A percentile compares a stretch with the other conserved stretches of the same genome.
phyloP scores from a whole-genome alignment of 2,113 vertebrate species.

The Daphoenositta chrysoptera region DNA sequence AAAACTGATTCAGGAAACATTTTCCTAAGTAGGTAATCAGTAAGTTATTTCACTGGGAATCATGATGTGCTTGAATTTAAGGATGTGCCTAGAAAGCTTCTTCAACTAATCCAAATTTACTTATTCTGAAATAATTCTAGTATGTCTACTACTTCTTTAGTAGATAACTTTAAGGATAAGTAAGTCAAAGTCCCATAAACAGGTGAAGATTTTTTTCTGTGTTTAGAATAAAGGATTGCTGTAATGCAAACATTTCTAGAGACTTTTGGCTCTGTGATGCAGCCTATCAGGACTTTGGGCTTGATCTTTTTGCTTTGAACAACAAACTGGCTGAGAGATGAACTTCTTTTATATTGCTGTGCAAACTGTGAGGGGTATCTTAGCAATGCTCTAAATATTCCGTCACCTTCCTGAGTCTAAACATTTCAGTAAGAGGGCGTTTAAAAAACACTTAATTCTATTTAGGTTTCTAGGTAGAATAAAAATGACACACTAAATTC shows the following conservation, averaged over 20 bases:
- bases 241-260: not conserved
- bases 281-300: not conserved
- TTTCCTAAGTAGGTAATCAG: not conserved
- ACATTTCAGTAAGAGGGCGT: not conserved
- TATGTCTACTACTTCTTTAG: not conserved
- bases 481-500: not conserved
- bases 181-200: not conserved
- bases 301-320: not conserved
- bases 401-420: not conserved
- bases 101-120: not conserved
- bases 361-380: not conserved
- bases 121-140: not conserved
- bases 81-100: not conserved
- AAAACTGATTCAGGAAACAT: not conserved
- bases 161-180: not conserved
- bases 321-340: not conserved
- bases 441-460: not conserved
- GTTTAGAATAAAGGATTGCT: not conserved
- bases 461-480: not conserved
- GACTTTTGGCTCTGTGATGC: not conserved
- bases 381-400: not conserved
- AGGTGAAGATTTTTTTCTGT: not conserved
- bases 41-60: not conserved
- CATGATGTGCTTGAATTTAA: not conserved
- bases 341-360: not conserved